Conservation (phyloP, 2,113 vertebrate species). For the Indicator indicator region DNA sequence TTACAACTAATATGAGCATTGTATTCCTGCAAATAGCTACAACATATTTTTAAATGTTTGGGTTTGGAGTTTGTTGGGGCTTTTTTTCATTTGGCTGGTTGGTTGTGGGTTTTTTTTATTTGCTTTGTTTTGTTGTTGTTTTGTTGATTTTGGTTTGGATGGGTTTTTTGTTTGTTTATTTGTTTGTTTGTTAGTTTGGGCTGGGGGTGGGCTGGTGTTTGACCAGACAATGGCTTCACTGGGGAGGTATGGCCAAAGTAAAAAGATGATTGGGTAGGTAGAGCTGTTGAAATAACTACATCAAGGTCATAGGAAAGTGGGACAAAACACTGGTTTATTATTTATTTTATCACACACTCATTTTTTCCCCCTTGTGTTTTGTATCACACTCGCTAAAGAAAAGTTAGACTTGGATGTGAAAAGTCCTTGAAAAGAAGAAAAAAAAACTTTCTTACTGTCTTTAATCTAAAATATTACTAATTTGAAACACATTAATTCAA, state of each 20-base stretch:
- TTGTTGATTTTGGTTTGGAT: no score
- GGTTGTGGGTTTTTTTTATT: no score
- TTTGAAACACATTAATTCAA: not conserved
- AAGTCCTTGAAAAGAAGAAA: not conserved
- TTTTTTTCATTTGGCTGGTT: no score
- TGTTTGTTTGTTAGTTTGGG: no score
- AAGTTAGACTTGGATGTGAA: not conserved
- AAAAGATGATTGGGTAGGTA: not conserved
- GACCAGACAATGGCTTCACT: not conserved
- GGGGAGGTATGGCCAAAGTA: not conserved
- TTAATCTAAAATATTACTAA: not conserved
- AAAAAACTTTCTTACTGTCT: not conserved
- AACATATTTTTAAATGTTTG: not conserved
- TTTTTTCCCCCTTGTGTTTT: rapidly evolving
- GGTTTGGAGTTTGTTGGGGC: no score
- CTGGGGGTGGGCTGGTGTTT: not conserved
- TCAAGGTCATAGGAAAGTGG: not conserved
- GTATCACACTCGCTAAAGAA: not conserved
- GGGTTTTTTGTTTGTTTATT: no score
- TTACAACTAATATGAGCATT: not conserved
- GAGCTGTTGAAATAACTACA: not conserved
- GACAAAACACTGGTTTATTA: not conserved
- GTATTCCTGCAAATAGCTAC: not conserved
- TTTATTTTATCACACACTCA: not conserved
- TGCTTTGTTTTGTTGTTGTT: no score